Evolutionary conservation across 2,797 vertebrate genomes (phyloP).

Genomic region (Chaetodon trifasciatus): DNA sequence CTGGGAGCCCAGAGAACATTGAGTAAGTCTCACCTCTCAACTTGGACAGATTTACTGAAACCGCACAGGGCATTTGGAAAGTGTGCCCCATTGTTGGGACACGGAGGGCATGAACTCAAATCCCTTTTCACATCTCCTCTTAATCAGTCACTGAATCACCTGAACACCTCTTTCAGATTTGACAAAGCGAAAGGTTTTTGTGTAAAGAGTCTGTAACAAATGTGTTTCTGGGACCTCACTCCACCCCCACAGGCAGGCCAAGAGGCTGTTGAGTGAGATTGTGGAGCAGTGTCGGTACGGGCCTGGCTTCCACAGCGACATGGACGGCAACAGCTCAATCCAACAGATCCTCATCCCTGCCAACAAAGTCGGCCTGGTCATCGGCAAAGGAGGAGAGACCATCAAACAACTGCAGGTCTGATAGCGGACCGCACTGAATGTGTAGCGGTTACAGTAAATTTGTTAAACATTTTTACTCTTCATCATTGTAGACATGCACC

Average conservation of each 20-base stretch:
- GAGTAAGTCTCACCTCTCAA: conserved; percentile 88
- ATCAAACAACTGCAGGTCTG: conserved; percentile 98
- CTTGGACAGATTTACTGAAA: conserved; percentile 43
- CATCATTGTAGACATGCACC: background rate
- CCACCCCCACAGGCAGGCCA: conserved; percentile 90
- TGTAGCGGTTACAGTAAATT: background rate
- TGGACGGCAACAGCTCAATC: conserved; percentile 93
- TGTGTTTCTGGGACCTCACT: conserved; percentile 36
- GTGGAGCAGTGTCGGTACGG: conserved; percentile 99
- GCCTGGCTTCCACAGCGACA: conserved; percentile 94
- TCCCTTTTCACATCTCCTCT: conserved; percentile 45
- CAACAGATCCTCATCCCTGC: conserved; percentile 98
- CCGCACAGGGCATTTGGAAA: conserved; percentile 19
- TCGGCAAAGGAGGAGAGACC: conserved; percentile 98
- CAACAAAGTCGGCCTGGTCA: conserved; percentile 98
- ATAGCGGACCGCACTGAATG: background rate
- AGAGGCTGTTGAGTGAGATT: conserved; percentile 95
- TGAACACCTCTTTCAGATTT: conserved; percentile 52
- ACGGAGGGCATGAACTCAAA: conserved; percentile 38
- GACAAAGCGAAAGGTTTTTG: conserved; percentile 37
- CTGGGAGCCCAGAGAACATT: conserved; percentile 96
- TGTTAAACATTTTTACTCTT: background rate
- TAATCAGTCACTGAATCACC: conserved; percentile 58
- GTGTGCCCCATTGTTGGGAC: conserved; percentile 58
- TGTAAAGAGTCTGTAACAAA: conserved; percentile 34